Percentiles rank a stretch among this genome's conserved stretches.
phyloP scores from a whole-genome alignment of 2,888 invertebrate species.

The Sepioteuthis lessoniana region DNA sequence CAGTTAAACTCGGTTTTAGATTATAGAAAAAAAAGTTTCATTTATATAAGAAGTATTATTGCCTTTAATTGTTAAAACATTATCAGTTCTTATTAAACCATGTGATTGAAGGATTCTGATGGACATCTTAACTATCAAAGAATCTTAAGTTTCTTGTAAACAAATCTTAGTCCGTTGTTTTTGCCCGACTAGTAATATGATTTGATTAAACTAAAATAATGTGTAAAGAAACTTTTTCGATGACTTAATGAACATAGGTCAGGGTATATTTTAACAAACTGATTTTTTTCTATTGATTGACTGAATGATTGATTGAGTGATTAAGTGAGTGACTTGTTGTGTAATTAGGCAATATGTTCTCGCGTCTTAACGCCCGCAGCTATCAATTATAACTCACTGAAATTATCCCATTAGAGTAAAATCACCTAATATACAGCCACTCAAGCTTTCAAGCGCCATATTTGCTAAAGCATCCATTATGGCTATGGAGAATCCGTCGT shows the following conservation, averaged over 20 bases:
- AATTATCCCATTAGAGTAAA: conserved; percentile 33
- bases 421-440: conserved; percentile 33
- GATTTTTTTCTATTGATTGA: conserved; percentile 2
- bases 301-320: conserved; percentile 21
- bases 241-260: not conserved
- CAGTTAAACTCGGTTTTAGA: not conserved
- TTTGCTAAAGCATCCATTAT: conserved; percentile 15
- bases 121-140: not conserved
- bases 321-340: conserved; percentile 23
- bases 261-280: conserved; percentile 21
- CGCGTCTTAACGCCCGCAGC: not conserved
- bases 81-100: not conserved
- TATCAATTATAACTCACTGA: conserved; percentile 33
- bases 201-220: conserved; percentile 18
- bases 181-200: not conserved
- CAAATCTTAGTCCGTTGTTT: conserved; percentile 10
- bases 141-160: not conserved
- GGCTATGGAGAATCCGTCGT: not conserved
- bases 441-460: conserved; percentile 11
- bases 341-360: conserved; percentile 10
- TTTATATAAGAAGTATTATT: not conserved
- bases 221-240: not conserved
- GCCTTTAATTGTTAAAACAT: not conserved
- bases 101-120: not conserved
- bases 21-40: not conserved